Evolutionary conservation across 2,888 invertebrate genomes (phyloP).

Genomic region (Archips crataeganus): DNA sequence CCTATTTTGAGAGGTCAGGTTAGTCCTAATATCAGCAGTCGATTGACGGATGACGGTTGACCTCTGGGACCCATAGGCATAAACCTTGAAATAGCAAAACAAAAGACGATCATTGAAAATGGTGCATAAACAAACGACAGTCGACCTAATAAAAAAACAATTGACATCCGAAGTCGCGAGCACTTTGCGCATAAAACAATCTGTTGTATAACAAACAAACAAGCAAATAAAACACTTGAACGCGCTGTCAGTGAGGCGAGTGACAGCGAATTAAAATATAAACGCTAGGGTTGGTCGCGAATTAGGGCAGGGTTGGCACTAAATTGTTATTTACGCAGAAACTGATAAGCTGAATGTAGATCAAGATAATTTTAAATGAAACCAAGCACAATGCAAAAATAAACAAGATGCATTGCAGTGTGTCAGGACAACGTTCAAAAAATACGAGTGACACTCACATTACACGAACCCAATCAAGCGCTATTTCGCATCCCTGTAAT

Average conservation of each 20-base stretch:
- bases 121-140: slow-evolving; percentile 13
- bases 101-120: slow-evolving; percentile 12
- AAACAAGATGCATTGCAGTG: too few relatives aligned
- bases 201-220: slow-evolving; percentile 62
- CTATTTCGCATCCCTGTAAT: too few relatives aligned
- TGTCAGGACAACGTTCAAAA: too few relatives aligned
- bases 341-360: background rate
- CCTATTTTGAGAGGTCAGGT: too few relatives aligned
- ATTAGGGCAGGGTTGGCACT: slow-evolving; percentile 28
- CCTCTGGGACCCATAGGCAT: too few relatives aligned
- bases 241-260: slow-evolving; percentile 51
- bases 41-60: too few relatives aligned
- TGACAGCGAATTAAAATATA: slow-evolving; percentile 54
- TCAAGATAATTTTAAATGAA: background rate
- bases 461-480: too few relatives aligned
- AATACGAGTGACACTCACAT: too few relatives aligned
- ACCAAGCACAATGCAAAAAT: background rate
- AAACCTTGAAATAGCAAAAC: slow-evolving; percentile 18
- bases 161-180: slow-evolving; percentile 37
- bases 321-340: background rate
- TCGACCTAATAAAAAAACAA: slow-evolving; percentile 31
- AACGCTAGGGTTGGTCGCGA: slow-evolving; percentile 28
- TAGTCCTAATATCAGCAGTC: too few relatives aligned
- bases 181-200: slow-evolving; percentile 63
- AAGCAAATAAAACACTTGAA: slow-evolving; percentile 61